Base-by-base conservation (phyloP, 2,797 vertebrate genomes). In the Linurgus olivaceus region DNA sequence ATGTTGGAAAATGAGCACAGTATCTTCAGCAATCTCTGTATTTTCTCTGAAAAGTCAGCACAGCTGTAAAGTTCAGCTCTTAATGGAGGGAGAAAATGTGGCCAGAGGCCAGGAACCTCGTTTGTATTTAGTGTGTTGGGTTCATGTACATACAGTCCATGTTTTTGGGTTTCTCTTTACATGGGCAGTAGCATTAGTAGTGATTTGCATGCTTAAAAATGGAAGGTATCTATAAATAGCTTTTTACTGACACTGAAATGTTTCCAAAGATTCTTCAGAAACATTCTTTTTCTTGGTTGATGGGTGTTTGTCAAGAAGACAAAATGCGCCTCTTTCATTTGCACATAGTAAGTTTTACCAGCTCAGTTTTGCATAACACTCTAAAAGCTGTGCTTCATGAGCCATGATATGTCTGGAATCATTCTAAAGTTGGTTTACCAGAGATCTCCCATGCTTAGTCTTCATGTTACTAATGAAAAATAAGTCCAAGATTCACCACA, bases 171-270 rank as follows among this genome's bases (percentile, higher is more conserved):
- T 90, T 89, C 54, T 77, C 44, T 70, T 91, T 79, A 47, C 4
- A 25, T 14, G 33, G n/a, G 8, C 24, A 77, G 63, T 85, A 90
- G 76, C 51, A 59, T 44, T 92, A 73, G 42, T 78, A 72, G 54
- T 51, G 63, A 75, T 76, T 87, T 93, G 65, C 55, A 45, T 88
- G 70, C 62, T 86, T 95, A 61, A 72, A 76, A 88, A 29, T 72
- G 38, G 65, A 82, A 76, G 20, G 9, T 63, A 48, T 90, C 24
- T 77, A n/a, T 77, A 77, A 68, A 55, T 62, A 33, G 40, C n/a
- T 86, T 68, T 72, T 91, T 88, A 86, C 83, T 96, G 90, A 90
- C 70, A 66, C 40, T n/a, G 50, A 72, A 86, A 75, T 55, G 17
- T 82, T 96, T 86, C 67, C 35, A 76, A 75, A 75, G 66, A 66